These are phyloP conservation scores for Sarcophaga subvicina DNA, from an alignment of 2,888 invertebrate genomes.

Conservation along the genomic window DNA sequence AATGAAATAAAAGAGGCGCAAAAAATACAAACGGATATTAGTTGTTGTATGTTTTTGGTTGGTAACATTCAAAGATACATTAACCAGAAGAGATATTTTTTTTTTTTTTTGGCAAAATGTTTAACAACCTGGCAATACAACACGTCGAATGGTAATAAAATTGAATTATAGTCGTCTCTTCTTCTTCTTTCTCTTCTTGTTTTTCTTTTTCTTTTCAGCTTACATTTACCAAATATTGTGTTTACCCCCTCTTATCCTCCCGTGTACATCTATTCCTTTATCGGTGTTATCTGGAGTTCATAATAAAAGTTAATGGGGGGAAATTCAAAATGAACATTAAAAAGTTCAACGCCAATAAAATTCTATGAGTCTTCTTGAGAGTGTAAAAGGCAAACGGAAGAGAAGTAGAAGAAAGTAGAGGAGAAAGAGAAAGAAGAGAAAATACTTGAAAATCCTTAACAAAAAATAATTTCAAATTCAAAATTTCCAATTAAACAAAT, in stretches of 20 bases:
- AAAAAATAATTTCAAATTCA: conserved; percentile 34
- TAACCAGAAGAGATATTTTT: conserved; percentile 31
- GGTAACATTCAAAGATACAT: conserved; percentile 38
- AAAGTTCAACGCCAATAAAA: conserved; percentile 50
- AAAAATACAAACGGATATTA: conserved; percentile 34
- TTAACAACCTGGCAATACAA: conserved; percentile 77
- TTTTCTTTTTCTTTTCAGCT: neutral
- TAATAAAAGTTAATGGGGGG: conserved; percentile 65
- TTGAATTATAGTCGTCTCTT: conserved; percentile 79
- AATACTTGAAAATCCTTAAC: conserved; percentile 47
- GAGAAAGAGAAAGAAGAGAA: neutral
- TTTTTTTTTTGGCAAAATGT: conserved; percentile 69
- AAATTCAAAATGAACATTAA: conserved; percentile 7
- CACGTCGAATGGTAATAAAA: conserved; percentile 78
- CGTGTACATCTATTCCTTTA: neutral
- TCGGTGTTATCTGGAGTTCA: neutral
- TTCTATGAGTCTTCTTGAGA: conserved; percentile 14
- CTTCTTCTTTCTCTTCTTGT: neutral
- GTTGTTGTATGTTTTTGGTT: conserved; percentile 3
- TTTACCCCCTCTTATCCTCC: neutral
- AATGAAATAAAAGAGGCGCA: conserved; percentile 12
- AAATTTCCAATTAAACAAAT: conserved; percentile 69
- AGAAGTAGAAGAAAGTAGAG: too few relatives aligned
- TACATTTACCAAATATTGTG: neutral
- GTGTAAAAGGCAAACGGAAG: neutral